Evolutionary conservation across 2,888 invertebrate genomes (phyloP).

Genomic region (Erannis defoliaria): DNA sequence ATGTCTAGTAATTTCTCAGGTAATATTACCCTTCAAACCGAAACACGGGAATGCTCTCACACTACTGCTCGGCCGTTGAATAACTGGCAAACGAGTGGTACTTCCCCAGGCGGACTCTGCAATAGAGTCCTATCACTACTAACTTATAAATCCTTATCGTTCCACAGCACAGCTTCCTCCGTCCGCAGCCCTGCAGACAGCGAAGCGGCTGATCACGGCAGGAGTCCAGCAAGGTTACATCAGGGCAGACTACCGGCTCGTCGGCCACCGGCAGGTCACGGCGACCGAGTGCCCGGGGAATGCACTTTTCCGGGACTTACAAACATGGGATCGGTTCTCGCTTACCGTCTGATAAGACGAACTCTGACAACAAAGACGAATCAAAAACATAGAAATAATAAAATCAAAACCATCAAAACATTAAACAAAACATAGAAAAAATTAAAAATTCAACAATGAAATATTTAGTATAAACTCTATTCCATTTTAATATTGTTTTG

Average conservation of each 20-base stretch:
- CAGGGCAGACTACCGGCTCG: slow-evolving; percentile 82
- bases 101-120: no score
- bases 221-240: slow-evolving; percentile 88
- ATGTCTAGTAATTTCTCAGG: no score
- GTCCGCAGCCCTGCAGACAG: slow-evolving; percentile 80
- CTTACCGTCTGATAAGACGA: slow-evolving; percentile 4
- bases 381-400: no score
- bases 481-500: no score
- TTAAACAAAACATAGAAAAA: neutral
- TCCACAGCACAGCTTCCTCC: slow-evolving; percentile 86
- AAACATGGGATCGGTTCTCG: slow-evolving; percentile 83
- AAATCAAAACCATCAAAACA: no score
- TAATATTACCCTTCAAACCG: no score
- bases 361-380: no score
- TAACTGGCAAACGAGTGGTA: no score
- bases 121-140: neutral
- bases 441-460: neutral
- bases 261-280: slow-evolving; percentile 86
- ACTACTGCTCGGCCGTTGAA: no score
- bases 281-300: slow-evolving; percentile 90
- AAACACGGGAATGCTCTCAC: no score
- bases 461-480: neutral
- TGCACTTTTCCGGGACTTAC: slow-evolving; percentile 87
- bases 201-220: slow-evolving; percentile 84
- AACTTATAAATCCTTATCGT: neutral